Percentiles rank a stretch among this genome's conserved stretches.
These are phyloP conservation scores for Glaucomys volans DNA, from an alignment of 2,113 vertebrate genomes.

Conservation along the genomic window DNA sequence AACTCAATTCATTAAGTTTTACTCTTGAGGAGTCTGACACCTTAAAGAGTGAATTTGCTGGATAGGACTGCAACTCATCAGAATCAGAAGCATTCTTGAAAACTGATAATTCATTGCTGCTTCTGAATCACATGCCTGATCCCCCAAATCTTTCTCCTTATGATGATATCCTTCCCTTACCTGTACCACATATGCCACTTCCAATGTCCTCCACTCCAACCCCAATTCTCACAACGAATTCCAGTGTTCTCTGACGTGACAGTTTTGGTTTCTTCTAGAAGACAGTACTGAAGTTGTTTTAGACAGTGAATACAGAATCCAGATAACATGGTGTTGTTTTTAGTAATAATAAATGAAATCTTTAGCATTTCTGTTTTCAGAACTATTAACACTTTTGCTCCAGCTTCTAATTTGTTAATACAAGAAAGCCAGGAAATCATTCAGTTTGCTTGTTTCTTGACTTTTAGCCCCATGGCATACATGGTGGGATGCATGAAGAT, in stretches of 20 bases:
- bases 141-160: neutral
- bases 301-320: neutral
- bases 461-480: neutral
- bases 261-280: neutral
- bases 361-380: neutral
- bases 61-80: neutral
- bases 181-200: neutral
- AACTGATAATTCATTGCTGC: neutral
- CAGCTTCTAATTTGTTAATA: neutral
- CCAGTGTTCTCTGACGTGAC: neutral
- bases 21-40: neutral
- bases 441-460: neutral
- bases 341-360: neutral
- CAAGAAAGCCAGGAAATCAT: neutral
- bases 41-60: neutral
- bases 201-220: too few species aligned
- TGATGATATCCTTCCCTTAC: neutral
- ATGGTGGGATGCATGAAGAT: too few species aligned
- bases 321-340: neutral
- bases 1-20: neutral
- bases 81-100: neutral
- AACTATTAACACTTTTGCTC: neutral
- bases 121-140: neutral
- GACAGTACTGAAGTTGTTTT: neutral
- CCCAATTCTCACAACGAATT: neutral